phyloP scores from a whole-genome alignment of 1,140 invertebrate species.

The Piezodorus guildinii region DNA sequence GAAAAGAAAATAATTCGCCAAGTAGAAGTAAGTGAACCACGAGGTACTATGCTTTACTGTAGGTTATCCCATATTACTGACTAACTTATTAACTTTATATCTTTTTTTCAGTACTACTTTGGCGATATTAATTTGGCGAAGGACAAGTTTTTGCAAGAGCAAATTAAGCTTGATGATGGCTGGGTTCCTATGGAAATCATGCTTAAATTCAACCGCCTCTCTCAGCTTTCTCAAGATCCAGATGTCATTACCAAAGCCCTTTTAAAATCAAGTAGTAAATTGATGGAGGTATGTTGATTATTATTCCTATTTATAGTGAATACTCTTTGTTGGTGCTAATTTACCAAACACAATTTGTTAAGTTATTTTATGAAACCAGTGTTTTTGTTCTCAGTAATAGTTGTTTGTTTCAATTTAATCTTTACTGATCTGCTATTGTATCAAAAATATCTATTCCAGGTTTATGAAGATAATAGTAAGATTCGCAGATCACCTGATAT shows the following conservation, averaged over 20 bases:
- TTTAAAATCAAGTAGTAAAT: constrained; percentile 45
- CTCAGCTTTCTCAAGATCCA: constrained; percentile 53
- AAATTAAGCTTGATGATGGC: constrained; percentile 74
- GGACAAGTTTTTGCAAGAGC: constrained; percentile 80
- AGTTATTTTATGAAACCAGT: not conserved
- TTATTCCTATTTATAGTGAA: not conserved
- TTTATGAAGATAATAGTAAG: constrained; percentile 71
- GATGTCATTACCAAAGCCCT: constrained; percentile 62
- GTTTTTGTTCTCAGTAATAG: not conserved
- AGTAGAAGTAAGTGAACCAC: constrained; percentile 16
- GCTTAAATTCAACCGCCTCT: constrained; percentile 78
- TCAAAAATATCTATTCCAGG: constrained; percentile 22
- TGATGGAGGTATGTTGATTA: constrained; percentile 26
- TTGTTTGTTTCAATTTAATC: too few species aligned
- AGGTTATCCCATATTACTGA: not conserved
- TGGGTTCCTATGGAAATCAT: constrained; percentile 79
- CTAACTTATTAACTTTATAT: too few species aligned
- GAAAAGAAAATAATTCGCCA: constrained; percentile 20
- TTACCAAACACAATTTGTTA: too few species aligned
- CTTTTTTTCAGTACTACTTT: constrained; percentile 62
- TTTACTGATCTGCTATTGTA: too few species aligned
- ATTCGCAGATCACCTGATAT: constrained; percentile 62
- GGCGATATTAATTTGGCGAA: constrained; percentile 77
- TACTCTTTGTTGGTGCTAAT: too few species aligned
- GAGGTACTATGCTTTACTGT: not conserved